Percentiles rank a stretch among this genome's conserved stretches.
Evolutionary conservation across 37 sponge, comb jelly and placozoan genomes (phyloP).

Genomic region (Tethya wilhelma): DNA sequence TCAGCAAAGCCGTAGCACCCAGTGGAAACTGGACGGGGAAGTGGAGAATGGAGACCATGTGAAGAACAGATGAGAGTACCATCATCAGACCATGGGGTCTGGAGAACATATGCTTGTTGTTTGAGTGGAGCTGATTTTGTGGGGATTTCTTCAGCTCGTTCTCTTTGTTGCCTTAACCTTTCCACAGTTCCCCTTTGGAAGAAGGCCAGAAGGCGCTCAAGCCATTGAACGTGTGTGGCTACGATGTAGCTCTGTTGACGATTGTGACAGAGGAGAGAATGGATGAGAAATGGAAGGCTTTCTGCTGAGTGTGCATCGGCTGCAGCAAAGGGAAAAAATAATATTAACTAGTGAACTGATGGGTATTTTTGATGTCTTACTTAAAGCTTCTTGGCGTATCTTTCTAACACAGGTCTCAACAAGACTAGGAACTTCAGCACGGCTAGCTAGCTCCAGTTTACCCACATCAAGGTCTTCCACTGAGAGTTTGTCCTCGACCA

Average conservation of each 20-base stretch:
- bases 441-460: slow-evolving; percentile 1
- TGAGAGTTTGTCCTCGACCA: slow-evolving; percentile 16
- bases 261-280: slow-evolving; percentile 22
- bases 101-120: not conserved
- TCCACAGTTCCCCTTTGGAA: not conserved
- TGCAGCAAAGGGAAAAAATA: too few species aligned
- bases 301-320: too few species aligned
- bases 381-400: not conserved
- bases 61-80: not conserved
- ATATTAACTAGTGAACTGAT: too few species aligned
- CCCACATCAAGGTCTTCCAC: slow-evolving; percentile 40
- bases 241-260: slow-evolving; percentile 1
- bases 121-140: not conserved
- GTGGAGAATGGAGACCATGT: slow-evolving; percentile 30
- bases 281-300: slow-evolving; percentile 36
- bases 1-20: not conserved
- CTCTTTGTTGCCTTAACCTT: not conserved
- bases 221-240: slow-evolving; percentile 36
- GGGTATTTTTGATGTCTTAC: not conserved
- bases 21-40: not conserved
- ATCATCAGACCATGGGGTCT: not conserved
- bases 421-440: slow-evolving; percentile 29
- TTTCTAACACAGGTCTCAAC: slow-evolving; percentile 35
- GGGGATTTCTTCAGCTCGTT: not conserved
- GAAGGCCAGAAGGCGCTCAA: slow-evolving; percentile 33